These are phyloP conservation scores for Drosophila ironensis DNA, from an alignment of 1,140 invertebrate species.

Conservation along the genomic window DNA sequence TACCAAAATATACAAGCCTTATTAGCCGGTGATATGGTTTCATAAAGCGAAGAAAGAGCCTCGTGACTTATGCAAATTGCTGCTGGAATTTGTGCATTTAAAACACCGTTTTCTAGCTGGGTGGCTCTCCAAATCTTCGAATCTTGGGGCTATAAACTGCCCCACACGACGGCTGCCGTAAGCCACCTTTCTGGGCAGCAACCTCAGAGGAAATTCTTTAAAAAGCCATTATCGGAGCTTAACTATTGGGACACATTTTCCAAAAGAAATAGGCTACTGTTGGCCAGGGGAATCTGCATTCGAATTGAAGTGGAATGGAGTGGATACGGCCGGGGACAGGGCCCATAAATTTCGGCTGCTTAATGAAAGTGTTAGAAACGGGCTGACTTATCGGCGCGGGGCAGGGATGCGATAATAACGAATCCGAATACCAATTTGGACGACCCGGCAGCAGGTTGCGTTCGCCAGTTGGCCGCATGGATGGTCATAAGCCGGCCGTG, in stretches of 20 bases:
- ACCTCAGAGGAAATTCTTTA: slow-evolving; percentile 62
- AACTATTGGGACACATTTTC: slow-evolving; percentile 59
- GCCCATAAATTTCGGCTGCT: slow-evolving; percentile 64
- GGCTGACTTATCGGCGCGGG: slow-evolving; percentile 25
- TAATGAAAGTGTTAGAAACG: slow-evolving; percentile 68
- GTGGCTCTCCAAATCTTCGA: slow-evolving; percentile 35
- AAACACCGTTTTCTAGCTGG: slow-evolving; percentile 60
- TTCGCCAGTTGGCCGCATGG: slow-evolving; percentile 26
- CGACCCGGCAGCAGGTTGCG: slow-evolving; percentile 11
- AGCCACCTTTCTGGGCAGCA: slow-evolving; percentile 7
- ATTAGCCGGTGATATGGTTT: slow-evolving; percentile 30
- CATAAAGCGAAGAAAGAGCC: slow-evolving; percentile 18
- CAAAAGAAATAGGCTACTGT: slow-evolving; percentile 49
- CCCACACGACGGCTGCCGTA: slow-evolving; percentile 62
- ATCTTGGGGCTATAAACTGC: slow-evolving; percentile 7
- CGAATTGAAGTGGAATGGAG: slow-evolving; percentile 75
- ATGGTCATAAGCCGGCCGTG: slow-evolving; percentile 63
- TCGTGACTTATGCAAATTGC: slow-evolving; percentile 58
- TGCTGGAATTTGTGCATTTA: slow-evolving; percentile 30
- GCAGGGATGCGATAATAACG: slow-evolving; percentile 6
- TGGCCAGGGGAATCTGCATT: slow-evolving; percentile 59
- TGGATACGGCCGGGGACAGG: slow-evolving; percentile 22
- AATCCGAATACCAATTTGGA: slow-evolving; percentile 25
- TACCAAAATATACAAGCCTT: slow-evolving; percentile 40
- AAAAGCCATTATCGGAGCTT: slow-evolving; percentile 74